A percentile compares a stretch with the other conserved stretches of the same genome.
Conservation (phyloP, 2,888 invertebrate genomes). For the Mesorhabditis spiculigera region DNA sequence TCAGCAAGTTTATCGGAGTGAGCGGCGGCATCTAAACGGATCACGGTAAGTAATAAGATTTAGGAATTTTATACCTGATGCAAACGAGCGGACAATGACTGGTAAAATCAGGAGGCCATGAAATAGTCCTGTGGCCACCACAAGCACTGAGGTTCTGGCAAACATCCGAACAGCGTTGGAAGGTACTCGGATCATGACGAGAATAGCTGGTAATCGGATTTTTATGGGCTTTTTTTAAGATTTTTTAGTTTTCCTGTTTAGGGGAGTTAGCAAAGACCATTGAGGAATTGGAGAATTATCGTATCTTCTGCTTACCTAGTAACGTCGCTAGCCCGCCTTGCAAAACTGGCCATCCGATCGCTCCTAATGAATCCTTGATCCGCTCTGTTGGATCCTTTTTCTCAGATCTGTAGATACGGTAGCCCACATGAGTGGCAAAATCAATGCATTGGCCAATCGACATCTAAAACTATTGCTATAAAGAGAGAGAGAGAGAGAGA, state of each 20-base stretch:
- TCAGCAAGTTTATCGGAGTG: background rate
- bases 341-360: slow-evolving; percentile 58
- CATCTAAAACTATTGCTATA: slow-evolving; percentile 37
- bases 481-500: slow-evolving; percentile 2
- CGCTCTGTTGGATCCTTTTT: slow-evolving; percentile 29
- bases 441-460: slow-evolving; percentile 57
- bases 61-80: background rate
- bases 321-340: slow-evolving; percentile 55
- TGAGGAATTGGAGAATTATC: slow-evolving; percentile 20
- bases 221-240: background rate
- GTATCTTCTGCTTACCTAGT: slow-evolving; percentile 24
- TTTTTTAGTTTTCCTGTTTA: background rate
- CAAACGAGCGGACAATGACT: slow-evolving; percentile 40
- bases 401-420: slow-evolving; percentile 47
- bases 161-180: slow-evolving; percentile 57
- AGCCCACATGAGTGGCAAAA: slow-evolving; percentile 57
- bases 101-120: slow-evolving; percentile 56
- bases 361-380: slow-evolving; percentile 52
- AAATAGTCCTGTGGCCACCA: slow-evolving; percentile 54
- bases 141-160: slow-evolving; percentile 52
- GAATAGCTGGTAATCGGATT: slow-evolving; percentile 23
- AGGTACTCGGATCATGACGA: slow-evolving; percentile 52
- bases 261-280: background rate
- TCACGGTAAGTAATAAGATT: background rate
- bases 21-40: background rate